Conservation (phyloP, 2,113 vertebrate genomes). For the Bubo bubo region DNA sequence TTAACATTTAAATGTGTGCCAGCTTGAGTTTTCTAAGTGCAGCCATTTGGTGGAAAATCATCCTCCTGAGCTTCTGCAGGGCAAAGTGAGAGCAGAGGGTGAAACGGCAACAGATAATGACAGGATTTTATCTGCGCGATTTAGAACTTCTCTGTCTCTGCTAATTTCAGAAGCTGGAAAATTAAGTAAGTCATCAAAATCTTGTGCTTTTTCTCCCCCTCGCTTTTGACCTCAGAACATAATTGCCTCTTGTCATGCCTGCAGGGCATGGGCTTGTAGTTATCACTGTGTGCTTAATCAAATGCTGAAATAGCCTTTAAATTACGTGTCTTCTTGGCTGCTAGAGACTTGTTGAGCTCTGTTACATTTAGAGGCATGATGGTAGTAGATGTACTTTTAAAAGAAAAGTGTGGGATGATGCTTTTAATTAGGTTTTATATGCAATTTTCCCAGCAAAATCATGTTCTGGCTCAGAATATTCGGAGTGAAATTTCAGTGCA, state of each 20-base stretch:
- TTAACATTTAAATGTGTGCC: neutral
- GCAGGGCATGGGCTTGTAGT: slow-evolving; percentile 52
- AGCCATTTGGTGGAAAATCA: neutral
- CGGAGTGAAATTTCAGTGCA: neutral
- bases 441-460: slow-evolving; percentile 45
- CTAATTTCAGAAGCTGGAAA: slow-evolving; percentile 55
- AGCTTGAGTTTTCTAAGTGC: neutral
- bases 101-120: slow-evolving; percentile 17
- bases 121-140: slow-evolving; percentile 3
- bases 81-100: neutral
- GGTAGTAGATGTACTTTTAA: slow-evolving; percentile 59
- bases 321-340: slow-evolving; percentile 30
- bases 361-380: slow-evolving; percentile 16
- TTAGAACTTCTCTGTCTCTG: slow-evolving; percentile 41
- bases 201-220: slow-evolving; percentile 54
- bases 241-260: slow-evolving; percentile 58
- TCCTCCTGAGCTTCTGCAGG: neutral
- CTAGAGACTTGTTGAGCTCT: slow-evolving; percentile 53
- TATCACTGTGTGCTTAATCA: slow-evolving; percentile 56
- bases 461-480: slow-evolving; percentile 51
- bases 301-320: slow-evolving; percentile 58
- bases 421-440: slow-evolving; percentile 50
- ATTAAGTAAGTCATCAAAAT: slow-evolving; percentile 60
- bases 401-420: slow-evolving; percentile 50
- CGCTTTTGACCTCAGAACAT: slow-evolving; percentile 55